Evolutionary conservation across 2,113 vertebrate species (phyloP).

Genomic region (Corythaixoides concolor): DNA sequence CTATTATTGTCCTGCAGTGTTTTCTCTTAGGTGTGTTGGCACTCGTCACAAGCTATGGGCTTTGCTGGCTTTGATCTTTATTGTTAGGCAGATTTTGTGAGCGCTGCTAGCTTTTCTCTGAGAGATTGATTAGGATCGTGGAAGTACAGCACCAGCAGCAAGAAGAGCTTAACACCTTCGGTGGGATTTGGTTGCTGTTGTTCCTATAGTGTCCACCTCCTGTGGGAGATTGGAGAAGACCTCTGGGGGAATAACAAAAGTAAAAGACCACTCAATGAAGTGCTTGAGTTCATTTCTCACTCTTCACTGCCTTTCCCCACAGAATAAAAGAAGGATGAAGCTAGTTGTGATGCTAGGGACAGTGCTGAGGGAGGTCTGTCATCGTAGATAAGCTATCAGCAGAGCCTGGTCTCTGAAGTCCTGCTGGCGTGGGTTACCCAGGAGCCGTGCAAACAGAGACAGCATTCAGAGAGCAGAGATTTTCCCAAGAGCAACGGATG

Average conservation of each 20-base stretch:
- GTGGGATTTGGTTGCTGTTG: not conserved
- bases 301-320: not conserved
- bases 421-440: fast-evolving
- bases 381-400: not conserved
- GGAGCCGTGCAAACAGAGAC: not conserved
- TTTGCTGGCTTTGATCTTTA: not conserved
- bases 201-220: not conserved
- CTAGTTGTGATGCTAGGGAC: not conserved
- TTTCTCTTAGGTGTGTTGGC: not conserved
- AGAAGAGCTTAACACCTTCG: not conserved
- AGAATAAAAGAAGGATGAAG: not conserved
- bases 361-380: not conserved
- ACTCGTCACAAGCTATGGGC: not conserved
- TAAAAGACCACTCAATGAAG: not conserved
- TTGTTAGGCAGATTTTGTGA: not conserved
- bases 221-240: not conserved
- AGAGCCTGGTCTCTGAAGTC: not conserved
- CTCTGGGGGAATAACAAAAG: not conserved
- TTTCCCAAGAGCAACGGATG: not conserved
- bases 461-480: not conserved
- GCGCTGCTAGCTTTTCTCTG: not conserved
- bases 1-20: not conserved
- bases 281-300: not conserved
- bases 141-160: not conserved
- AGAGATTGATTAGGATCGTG: not conserved